Evolutionary conservation across 2,113 vertebrate genomes (phyloP), one percentile per base, ranked within the genome.

Genomic region (Seriola dumerili): DNA sequence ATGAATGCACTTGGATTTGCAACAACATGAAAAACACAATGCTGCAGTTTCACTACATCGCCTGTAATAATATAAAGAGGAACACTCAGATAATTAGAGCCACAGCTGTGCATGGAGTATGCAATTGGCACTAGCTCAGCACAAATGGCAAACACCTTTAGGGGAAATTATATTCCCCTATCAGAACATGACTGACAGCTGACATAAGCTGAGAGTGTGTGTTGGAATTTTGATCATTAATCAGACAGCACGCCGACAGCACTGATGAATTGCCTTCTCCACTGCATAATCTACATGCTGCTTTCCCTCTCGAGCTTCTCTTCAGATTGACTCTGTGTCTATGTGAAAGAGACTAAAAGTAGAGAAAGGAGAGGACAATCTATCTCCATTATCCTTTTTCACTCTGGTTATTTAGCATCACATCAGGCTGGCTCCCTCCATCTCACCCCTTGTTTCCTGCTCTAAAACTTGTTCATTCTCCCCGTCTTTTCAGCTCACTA

Each of bases 131-230:
- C 71, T 8, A 73, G 68, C 38, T 84, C 62, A 77, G 81, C 78
- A 79, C 46, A 84, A 86, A 73, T 11, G 55, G 52, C 74, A 85
- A 50, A 68, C 36, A 50, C 32, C 73, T 88, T 78, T 3, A 78
- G 86, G 79, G 84, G 73, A 75, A 81, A 81, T 69, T 3, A 63
- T 71, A 81, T 67, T 74, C 65, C 48, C 5, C 58, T 25, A 21
- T 69, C 64, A 64, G 57, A 58, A 73, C 64, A 62, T 91, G 90
- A 93, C 75, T 87, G 92, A 85, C 90, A 89, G 87, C 80, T 91
- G 91, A 86, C 86, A 93, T 83, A 87, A 86, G 58, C 70, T 21
- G 58, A 16, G 55, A 48, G 83, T 65, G 85, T 32, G 73, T 85
- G 78, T 78, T 70, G 85, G 63, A 66, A 83, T 75, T 87, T 34